phyloP scores from a whole-genome alignment of 2,888 invertebrate species.

The Xestia rhomboidea region DNA sequence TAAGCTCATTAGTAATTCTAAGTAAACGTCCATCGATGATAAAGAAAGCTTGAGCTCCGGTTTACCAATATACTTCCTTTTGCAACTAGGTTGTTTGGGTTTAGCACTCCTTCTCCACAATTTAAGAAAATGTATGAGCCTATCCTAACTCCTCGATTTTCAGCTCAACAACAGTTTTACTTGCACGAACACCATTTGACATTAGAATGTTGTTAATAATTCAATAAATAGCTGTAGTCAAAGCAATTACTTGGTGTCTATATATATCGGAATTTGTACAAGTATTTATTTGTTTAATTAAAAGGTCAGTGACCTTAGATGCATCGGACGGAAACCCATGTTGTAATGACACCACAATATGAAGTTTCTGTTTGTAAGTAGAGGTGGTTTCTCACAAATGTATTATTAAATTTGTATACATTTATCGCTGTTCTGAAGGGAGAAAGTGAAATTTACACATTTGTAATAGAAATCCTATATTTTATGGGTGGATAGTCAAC shows the following conservation, averaged over 20 bases:
- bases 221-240: conserved; percentile 41
- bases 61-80: neutral
- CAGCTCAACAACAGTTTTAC: conserved; percentile 6
- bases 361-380: conserved; percentile 19
- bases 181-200: conserved; percentile 13
- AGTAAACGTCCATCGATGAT: neutral
- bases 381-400: conserved; percentile 36
- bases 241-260: conserved; percentile 38
- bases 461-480: conserved; percentile 42
- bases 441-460: conserved; percentile 52
- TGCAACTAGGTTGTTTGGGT: neutral
- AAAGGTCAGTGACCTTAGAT: conserved; percentile 31
- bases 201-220: conserved; percentile 32
- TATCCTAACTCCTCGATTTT: neutral
- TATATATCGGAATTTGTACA: conserved; percentile 29
- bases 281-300: conserved; percentile 58
- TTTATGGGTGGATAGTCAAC: conserved; percentile 33
- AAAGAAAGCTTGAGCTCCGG: conserved; percentile 8
- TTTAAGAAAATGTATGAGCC: neutral
- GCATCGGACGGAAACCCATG: conserved; percentile 16
- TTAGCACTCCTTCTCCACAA: neutral
- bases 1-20: neutral
- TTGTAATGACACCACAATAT: conserved; percentile 40
- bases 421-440: conserved; percentile 29
- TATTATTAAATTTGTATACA: conserved; percentile 47